Evolutionary conservation across 2,113 vertebrate genomes (phyloP).

Genomic region (Salvator merianae): DNA sequence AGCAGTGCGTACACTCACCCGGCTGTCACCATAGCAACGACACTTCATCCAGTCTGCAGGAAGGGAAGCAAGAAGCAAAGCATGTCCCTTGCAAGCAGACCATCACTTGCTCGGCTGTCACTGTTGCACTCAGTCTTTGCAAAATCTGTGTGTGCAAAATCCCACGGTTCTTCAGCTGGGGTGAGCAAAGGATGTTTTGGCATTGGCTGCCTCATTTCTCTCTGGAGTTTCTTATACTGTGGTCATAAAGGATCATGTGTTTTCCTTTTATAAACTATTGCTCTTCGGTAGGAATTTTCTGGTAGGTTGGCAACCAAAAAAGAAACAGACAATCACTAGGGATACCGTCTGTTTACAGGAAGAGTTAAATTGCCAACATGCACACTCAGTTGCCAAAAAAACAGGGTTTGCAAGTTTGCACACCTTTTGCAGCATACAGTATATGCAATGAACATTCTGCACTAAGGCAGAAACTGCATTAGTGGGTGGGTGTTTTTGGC

Average conservation of each 20-base stretch:
- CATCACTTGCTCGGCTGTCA: no score
- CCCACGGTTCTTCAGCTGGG: no score
- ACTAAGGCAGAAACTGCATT: no score
- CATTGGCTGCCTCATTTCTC: neutral
- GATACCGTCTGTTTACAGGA: neutral
- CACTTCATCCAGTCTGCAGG: neutral
- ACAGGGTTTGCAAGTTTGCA: no score
- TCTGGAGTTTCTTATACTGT: neutral
- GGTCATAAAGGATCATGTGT: neutral
- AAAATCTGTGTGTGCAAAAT: no score
- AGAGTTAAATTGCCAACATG: neutral
- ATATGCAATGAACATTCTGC: no score
- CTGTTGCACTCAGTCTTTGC: no score
- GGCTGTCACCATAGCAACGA: neutral
- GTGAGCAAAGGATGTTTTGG: neutral
- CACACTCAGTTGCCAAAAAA: neutral
- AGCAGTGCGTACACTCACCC: neutral
- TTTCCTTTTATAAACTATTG: no score
- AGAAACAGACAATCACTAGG: no score
- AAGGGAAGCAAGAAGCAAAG: neutral
- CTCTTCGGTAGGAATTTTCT: neutral
- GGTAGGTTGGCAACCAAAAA: no score
- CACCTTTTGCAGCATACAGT: no score
- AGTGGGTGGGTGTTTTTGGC: no score
- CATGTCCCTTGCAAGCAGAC: neutral